Conservation (phyloP, 2,888 invertebrate species). For the Proisotoma minuta region DNA sequence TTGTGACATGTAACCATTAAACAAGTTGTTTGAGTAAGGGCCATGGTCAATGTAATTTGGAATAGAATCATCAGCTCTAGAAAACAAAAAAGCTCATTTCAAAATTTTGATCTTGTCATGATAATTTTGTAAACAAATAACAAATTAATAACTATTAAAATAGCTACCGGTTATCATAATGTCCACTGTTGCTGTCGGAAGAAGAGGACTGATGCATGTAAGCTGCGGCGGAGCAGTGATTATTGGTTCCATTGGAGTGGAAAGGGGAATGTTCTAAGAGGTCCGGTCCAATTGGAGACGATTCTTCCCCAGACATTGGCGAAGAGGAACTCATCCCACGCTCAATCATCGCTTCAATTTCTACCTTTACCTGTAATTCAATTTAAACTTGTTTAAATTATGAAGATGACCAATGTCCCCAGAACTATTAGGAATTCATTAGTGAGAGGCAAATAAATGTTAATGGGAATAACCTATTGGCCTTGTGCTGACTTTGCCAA, state of each 20-base stretch:
- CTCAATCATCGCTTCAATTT: slow-evolving; percentile 30
- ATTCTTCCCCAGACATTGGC: slow-evolving; percentile 30
- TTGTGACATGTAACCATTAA: slow-evolving; percentile 39
- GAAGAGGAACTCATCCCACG: slow-evolving; percentile 35
- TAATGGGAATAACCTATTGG: slow-evolving; percentile 35
- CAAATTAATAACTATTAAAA: no score
- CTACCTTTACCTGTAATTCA: slow-evolving; percentile 23
- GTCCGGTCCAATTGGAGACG: slow-evolving; percentile 33
- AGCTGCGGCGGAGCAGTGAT: slow-evolving; percentile 8
- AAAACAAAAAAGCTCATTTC: no score
- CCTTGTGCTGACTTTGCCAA: slow-evolving; percentile 20
- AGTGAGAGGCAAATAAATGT: slow-evolving; percentile 15
- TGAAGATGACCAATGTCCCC: slow-evolving; percentile 9
- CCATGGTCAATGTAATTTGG: slow-evolving; percentile 40
- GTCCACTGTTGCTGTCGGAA: slow-evolving; percentile 1
- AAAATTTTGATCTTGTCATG: no score
- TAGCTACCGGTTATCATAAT: no score
- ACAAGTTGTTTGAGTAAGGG: slow-evolving; percentile 35
- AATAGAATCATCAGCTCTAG: slow-evolving; percentile 40
- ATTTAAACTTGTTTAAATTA: slow-evolving; percentile 10
- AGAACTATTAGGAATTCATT: slow-evolving; percentile 8
- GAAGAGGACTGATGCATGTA: slow-evolving; percentile 24
- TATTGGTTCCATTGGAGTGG: slow-evolving; percentile 23
- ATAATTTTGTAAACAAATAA: no score
- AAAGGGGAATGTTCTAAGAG: slow-evolving; percentile 32